phyloP scores from a whole-genome alignment of 2,888 invertebrate genomes.

The Tachina grossa region DNA sequence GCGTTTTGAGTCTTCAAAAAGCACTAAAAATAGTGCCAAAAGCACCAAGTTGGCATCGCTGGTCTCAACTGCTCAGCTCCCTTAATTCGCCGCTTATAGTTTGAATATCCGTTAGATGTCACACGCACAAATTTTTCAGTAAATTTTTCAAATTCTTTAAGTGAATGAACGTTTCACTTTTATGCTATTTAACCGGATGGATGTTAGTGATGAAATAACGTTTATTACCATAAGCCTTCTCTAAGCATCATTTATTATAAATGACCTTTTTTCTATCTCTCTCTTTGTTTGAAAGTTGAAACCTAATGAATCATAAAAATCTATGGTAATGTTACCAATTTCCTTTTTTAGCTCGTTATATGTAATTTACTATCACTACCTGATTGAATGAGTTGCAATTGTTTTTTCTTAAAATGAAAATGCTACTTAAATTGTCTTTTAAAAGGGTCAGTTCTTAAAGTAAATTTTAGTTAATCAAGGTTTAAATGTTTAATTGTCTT shows the following conservation, averaged over 20 bases:
- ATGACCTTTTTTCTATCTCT: slow-evolving; percentile 10
- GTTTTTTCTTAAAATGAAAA: slow-evolving; percentile 25
- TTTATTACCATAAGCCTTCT: neutral
- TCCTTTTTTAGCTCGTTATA: slow-evolving; percentile 55
- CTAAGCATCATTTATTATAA: slow-evolving; percentile 18
- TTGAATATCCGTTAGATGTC: no score
- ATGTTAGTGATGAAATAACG: neutral
- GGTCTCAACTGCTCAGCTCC: no score
- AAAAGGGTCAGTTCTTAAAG: slow-evolving; percentile 13
- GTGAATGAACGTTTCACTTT: neutral
- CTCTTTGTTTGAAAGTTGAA: neutral
- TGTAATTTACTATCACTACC: slow-evolving; percentile 33
- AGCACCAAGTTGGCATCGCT: no score
- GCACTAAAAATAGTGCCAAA: no score
- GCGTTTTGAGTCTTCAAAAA: no score
- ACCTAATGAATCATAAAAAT: slow-evolving; percentile 67
- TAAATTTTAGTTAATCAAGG: neutral
- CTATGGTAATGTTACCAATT: slow-evolving; percentile 65
- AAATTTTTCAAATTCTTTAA: neutral
- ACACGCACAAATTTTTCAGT: no score
- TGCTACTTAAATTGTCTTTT: neutral
- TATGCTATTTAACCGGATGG: neutral
- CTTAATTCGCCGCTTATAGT: no score
- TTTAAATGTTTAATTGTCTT: neutral
- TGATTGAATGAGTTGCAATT: slow-evolving; percentile 30